Evolutionary conservation across 2,888 invertebrate species (phyloP), one percentile per base, ranked within the genome.

Genomic region (Cheilosia vulpina): DNA sequence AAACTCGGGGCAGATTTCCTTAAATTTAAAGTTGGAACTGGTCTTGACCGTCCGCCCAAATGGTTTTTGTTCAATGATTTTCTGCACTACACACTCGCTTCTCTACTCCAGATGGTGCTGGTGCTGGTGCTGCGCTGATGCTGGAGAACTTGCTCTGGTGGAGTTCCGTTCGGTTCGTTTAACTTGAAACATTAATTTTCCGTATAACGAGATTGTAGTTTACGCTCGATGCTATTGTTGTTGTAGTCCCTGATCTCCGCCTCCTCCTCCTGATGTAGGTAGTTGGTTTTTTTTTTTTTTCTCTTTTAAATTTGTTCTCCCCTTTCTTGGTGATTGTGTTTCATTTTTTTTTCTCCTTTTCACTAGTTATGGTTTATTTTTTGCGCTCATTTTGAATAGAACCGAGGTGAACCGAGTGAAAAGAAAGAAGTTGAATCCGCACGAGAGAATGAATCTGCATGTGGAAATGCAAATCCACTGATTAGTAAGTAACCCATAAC

Each of bases 401-500:
- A 17, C 43, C 58, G 53, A 41, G 65, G 69, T 45, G 69, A 68
- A 24, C 60, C 17, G 27, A 53, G 21, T 15, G 52, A n/a, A 60
- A 27, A 11, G 38, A 38, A 55, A 11, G 15, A 55, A 9, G 71
- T 52, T 34, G 52, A n/a, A 65, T 53, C 60, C 57, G 81, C 81
- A 82, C 41, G 63, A 69, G 55, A 62, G 43, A 52, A 57, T 62
- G 52, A 55, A 13, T 34, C 65, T 73, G 73, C 75, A 84, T 75
- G 83, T 78, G 69, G 65, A 75, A 79, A 84, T 65, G 84, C 27
- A 84, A 79, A 84, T 79, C 79, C 63, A 65, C 65, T 84, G 79
- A 84, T 84, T 84, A 84, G 84, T 84, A 84, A 84, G 84, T 84
- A 84, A 84, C 84, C 84, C 71, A 84, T 77, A 80, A 85, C 85